Base-by-base conservation (phyloP, 1,140 invertebrate species). In the Pemphigus obesinymphae region DNA sequence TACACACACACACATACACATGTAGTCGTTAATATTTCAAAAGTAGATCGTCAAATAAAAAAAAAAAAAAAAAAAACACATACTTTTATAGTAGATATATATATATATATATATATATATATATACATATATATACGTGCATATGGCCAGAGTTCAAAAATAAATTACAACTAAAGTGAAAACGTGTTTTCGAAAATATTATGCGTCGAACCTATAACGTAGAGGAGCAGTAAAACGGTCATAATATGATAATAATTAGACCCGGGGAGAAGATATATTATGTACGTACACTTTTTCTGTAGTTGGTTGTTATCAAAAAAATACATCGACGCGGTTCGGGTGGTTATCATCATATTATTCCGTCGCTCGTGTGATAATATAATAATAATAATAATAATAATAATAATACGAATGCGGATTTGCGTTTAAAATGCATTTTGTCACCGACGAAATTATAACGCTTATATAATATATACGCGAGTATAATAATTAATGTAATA, bases 391-490 rank as follows among this genome's bases (percentile, higher is more conserved):
- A n/a, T n/a, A n/a, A n/a, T n/a, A n/a, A n/a, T n/a, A n/a, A n/a
- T 61, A 34, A 20, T 29, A 5, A 4, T 13, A 26, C 10, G 68
- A 3, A 31, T 10, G 40, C 23, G 40, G 26, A 73, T 73, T 73
- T 13, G 37, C 23, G 31, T 73, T 73, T n/a, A 15, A 73, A 73
- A 48, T 73, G 43, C 37, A 76, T 73, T 73, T 66, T 66, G 63
- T 66, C 23, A 11, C 63, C 20, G 63, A 37, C 34, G n/a, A 66
- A 66, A 37, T 61, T 37, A 66, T 26, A n/a, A 66, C 63, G 63
- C 20, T 58, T 58, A 58, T 58, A 23, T 58, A 58, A 10, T 58
- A 26, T 26, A 26, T 58, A 58, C 11, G 13, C 6, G 53, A n/a
- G n/a, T 58, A 5, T 26, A n/a, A 58, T 58, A 58, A 58, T 58